Evolutionary conservation across 2,888 invertebrate species (phyloP).

Genomic region (Cephus sareptanus): DNA sequence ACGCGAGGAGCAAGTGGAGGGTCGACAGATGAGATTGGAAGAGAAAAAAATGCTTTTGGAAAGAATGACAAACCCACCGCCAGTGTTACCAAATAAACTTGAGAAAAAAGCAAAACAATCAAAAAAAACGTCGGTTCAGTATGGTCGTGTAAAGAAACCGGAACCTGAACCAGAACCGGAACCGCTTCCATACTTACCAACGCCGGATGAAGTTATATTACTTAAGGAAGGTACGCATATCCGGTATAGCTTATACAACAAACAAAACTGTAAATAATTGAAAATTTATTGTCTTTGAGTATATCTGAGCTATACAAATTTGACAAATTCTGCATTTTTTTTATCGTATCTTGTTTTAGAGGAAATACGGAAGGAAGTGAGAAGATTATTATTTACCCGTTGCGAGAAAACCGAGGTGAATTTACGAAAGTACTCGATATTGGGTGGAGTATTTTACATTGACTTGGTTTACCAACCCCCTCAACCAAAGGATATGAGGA

Average conservation of each 20-base stretch:
- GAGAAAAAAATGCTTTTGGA: constrained; percentile 63
- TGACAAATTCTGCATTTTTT: not conserved
- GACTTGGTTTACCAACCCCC: constrained; percentile 82
- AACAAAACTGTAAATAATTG: not conserved
- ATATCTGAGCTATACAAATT: constrained; percentile 10
- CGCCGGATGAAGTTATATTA: constrained; percentile 50
- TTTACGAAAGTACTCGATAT: constrained; percentile 78
- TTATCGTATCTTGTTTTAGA: constrained; percentile 62
- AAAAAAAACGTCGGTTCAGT: constrained; percentile 27
- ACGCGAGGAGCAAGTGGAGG: constrained; percentile 67
- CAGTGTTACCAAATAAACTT: constrained; percentile 17
- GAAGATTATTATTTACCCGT: constrained; percentile 46
- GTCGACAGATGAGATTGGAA: constrained; percentile 65
- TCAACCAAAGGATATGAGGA: constrained; percentile 74
- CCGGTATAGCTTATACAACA: not conserved
- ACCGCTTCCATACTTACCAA: constrained; percentile 61
- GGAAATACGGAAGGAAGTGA: constrained; percentile 43
- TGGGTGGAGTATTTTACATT: constrained; percentile 81
- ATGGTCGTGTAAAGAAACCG: constrained; percentile 32
- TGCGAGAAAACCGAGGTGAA: constrained; percentile 71
- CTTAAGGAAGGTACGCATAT: constrained; percentile 44
- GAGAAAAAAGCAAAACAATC: constrained; percentile 32
- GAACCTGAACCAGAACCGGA: constrained; percentile 66
- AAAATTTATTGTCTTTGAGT: not conserved
- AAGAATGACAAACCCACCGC: constrained; percentile 65